Conservation (phyloP, 2,113 vertebrate species). For the Pseudonaja textilis region DNA sequence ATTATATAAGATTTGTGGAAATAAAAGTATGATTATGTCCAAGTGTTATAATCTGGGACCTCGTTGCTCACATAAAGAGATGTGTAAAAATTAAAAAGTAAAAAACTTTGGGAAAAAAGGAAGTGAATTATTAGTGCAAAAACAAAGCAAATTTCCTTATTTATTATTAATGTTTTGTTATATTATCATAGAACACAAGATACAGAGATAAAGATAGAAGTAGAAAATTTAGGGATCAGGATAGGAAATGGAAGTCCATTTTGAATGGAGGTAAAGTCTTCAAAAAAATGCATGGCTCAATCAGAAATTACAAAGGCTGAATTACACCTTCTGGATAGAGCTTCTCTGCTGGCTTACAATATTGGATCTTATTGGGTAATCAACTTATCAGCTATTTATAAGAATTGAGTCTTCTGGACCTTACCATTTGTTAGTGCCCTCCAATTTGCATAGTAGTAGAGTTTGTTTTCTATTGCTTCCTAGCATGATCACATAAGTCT, state of each 20-base stretch:
- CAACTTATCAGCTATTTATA: background rate
- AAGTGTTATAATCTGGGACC: no score
- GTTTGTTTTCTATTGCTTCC: background rate
- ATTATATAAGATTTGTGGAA: no score
- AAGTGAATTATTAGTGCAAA: background rate
- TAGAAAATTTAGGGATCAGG: background rate
- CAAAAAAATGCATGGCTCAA: background rate
- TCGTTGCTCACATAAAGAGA: no score
- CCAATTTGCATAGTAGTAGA: background rate
- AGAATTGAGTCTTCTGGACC: background rate
- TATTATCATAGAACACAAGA: background rate
- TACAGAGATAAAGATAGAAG: background rate
- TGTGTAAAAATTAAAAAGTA: no score
- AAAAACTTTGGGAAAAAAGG: no score
- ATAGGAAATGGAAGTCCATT: background rate
- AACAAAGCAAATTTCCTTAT: background rate
- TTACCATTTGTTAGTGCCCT: background rate
- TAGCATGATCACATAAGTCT: background rate
- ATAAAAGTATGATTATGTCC: no score
- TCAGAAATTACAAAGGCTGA: background rate
- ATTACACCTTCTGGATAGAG: background rate
- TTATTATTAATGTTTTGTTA: background rate
- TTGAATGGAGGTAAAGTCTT: background rate
- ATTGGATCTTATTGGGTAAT: background rate
- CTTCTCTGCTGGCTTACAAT: background rate